Conservation (phyloP, 2,797 vertebrate species). For the Cheirogaleus major region DNA sequence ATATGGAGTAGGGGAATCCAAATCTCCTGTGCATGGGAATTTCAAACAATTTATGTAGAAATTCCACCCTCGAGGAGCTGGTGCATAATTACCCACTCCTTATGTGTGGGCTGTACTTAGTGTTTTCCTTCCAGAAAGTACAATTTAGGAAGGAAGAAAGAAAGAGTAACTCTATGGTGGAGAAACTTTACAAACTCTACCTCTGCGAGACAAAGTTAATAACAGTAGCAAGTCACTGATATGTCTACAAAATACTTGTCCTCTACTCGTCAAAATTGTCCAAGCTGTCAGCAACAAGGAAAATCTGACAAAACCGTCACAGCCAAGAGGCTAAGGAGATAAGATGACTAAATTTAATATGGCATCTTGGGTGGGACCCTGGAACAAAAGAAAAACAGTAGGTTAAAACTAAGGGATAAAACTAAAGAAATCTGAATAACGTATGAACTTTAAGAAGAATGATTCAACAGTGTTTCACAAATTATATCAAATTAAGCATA, state of each 20-base stretch:
- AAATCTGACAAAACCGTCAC: background rate
- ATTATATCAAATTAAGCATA: background rate
- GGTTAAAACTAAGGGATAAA: background rate
- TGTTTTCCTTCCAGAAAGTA: background rate
- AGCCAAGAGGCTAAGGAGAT: background rate
- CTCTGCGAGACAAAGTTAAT: background rate
- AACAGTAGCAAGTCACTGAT: background rate
- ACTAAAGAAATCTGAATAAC: background rate
- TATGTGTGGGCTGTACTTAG: fast-evolving
- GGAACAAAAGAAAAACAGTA: background rate
- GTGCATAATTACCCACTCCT: background rate
- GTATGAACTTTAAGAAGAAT: background rate
- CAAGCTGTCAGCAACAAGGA: background rate
- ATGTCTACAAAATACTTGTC: background rate
- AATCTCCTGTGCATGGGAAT: background rate
- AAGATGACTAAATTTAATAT: background rate
- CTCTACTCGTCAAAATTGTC: background rate
- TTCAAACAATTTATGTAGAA: background rate
- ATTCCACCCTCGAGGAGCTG: background rate
- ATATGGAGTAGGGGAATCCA: background rate
- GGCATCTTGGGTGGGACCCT: background rate
- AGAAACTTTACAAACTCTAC: background rate
- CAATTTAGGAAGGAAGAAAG: background rate
- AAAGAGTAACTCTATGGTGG: background rate
- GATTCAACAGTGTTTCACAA: background rate